These are phyloP conservation scores for Scomber colias DNA, from an alignment of 2,113 vertebrate species.

Conservation along the genomic window DNA sequence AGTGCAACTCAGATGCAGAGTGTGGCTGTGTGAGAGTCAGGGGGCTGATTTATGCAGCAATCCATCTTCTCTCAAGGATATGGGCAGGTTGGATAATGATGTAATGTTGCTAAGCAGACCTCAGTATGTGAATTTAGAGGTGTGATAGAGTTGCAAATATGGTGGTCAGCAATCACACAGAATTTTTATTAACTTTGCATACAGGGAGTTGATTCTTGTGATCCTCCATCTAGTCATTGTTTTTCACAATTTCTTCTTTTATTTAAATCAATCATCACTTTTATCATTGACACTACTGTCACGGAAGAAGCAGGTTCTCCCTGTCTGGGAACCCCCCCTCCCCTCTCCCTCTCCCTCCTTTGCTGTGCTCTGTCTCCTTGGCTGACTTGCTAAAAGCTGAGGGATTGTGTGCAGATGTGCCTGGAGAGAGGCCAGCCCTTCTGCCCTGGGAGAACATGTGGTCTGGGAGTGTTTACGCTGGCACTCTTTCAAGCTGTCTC, in stretches of 20 bases:
- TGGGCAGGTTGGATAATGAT: constrained; percentile 24
- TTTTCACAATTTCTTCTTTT: constrained; percentile 18
- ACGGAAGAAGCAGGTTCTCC: constrained; percentile 63
- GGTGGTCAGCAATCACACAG: constrained; percentile 15
- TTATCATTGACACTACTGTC: constrained; percentile 34
- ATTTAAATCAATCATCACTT: constrained; percentile 16
- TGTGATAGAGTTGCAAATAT: constrained; percentile 31
- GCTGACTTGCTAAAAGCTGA: constrained; percentile 69
- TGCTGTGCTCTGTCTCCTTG: constrained; percentile 63
- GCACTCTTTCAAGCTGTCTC: constrained; percentile 84
- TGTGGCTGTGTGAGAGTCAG: constrained; percentile 42
- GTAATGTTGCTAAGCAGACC: constrained; percentile 40
- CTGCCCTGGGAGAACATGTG: constrained; percentile 88
- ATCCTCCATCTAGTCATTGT: not conserved
- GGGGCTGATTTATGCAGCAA: constrained; percentile 67
- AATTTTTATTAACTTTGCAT: constrained; percentile 10
- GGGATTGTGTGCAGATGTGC: constrained; percentile 88
- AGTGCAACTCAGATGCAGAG: constrained; percentile 55
- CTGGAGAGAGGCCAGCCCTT: constrained; percentile 84
- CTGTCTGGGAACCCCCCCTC: constrained; percentile 62
- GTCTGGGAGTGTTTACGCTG: constrained; percentile 87
- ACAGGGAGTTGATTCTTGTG: not conserved
- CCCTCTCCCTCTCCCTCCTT: constrained; percentile 23
- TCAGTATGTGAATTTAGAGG: constrained; percentile 30
- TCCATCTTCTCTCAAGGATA: constrained; percentile 63